Base-by-base conservation (phyloP, 2,888 invertebrate species). In the Sympetrum striolatum region DNA sequence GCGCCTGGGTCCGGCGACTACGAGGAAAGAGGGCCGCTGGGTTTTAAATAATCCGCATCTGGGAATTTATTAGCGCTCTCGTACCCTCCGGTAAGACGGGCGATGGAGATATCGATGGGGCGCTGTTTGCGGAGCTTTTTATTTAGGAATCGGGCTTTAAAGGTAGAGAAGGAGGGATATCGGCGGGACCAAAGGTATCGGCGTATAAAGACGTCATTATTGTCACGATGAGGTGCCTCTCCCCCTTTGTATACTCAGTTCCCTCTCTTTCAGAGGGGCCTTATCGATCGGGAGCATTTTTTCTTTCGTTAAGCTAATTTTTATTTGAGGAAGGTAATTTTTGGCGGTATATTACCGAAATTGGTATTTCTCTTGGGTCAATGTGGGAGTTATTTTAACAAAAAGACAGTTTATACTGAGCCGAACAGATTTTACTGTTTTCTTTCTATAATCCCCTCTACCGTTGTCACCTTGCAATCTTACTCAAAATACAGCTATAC, bases 31-130 rank as follows among this genome's bases (percentile, higher is more conserved):
- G 39, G 60, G 60, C 58, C 64, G 86, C 86, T 60, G 31, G 73
- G 86, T 86, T 86, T 86, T 86, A 86, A 86, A 86, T 86, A 86
- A 86, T 86, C 86, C 86, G 86, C 86, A 64, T 86, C 86, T 64
- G 60, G 86, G 86, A 86, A 86, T 86, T 86, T 86, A 86, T 86
- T 86, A 64, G 86, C 64, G 37, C 31, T 31, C 86, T 86, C 86
- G 58, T 86, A 86, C 86, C 86, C 86, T 86, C 86, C 86, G 86
- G 86, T 86, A 86, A 86, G 86, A 82, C 82, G 82, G 58, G 58
- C 82, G 82, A 86, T 86, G 86, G 60, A 86, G 86, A 86, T 86
- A 86, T 86, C 86, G 86, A 86, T 60, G 60, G 86, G 86, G 60
- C 35, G n/a, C 53, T 82, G 53, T 60, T 81, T 82, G 53, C 82